phyloP scores from a whole-genome alignment of 2,797 vertebrate species.

The Anas bernieri region DNA sequence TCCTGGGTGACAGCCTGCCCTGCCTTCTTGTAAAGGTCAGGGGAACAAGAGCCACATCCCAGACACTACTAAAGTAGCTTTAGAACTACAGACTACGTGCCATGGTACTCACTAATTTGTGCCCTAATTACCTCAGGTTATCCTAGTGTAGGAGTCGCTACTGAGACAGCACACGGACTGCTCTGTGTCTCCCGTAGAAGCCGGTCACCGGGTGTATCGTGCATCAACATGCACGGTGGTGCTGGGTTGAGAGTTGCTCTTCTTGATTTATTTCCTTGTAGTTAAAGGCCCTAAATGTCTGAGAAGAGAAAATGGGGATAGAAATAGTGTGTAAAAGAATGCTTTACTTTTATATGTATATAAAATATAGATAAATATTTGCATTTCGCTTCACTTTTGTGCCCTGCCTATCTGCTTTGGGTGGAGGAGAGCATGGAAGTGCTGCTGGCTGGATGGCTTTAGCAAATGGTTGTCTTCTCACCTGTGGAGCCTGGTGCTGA shows the following conservation, averaged over 20 bases:
- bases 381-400: background rate
- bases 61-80: background rate
- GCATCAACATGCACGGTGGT: background rate
- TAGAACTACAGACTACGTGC: background rate
- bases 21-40: background rate
- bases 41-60: constrained; percentile 9
- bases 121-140: constrained; percentile 47
- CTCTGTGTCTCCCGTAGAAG: background rate
- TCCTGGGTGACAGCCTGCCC: background rate
- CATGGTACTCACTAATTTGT: constrained; percentile 16
- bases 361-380: background rate
- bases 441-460: background rate
- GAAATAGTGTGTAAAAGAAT: background rate
- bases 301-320: background rate
- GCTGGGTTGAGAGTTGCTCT: background rate
- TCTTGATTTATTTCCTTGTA: background rate
- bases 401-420: background rate
- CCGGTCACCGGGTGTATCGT: background rate
- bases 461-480: background rate
- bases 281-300: background rate
- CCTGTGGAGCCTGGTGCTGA: background rate
- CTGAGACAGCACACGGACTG: background rate
- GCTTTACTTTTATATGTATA: background rate
- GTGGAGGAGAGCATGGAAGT: background rate
- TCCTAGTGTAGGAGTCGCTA: constrained; percentile 14